Conservation (phyloP, 2,113 vertebrate genomes). For the Nibea albiflora region DNA sequence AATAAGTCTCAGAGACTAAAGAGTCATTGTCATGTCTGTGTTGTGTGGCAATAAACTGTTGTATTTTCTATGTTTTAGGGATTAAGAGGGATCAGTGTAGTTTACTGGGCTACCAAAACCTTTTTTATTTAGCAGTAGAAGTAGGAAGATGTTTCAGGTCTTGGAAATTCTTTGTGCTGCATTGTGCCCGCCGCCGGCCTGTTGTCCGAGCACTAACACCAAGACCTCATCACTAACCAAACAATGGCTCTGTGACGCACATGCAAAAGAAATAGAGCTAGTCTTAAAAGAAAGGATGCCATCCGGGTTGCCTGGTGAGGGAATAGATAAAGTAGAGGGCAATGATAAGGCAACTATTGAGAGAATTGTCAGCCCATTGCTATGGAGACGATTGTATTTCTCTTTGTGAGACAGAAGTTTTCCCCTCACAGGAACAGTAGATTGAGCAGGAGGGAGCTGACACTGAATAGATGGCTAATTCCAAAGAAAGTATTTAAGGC, state of each 20-base stretch:
- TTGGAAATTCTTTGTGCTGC: background rate
- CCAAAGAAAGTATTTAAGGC: background rate
- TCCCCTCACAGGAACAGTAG: background rate
- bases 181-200: background rate
- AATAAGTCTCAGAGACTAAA: slow-evolving; percentile 10
- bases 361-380: slow-evolving; percentile 23
- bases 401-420: background rate
- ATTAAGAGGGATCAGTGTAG: background rate
- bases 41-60: background rate
- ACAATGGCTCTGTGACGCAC: slow-evolving; percentile 65
- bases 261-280: background rate
- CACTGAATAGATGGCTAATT: background rate
- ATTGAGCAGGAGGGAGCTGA: background rate
- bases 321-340: slow-evolving; percentile 51
- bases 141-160: background rate
- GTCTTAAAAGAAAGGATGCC: slow-evolving; percentile 60
- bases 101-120: background rate
- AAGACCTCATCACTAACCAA: slow-evolving; percentile 26
- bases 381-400: slow-evolving; percentile 38
- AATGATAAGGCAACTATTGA: slow-evolving; percentile 9
- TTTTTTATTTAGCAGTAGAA: background rate
- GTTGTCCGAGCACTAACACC: slow-evolving; percentile 16
- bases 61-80: background rate
- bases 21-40: background rate
- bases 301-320: slow-evolving; percentile 69